phyloP scores from a whole-genome alignment of 2,888 invertebrate species.

The Diaprepes abbreviatus region DNA sequence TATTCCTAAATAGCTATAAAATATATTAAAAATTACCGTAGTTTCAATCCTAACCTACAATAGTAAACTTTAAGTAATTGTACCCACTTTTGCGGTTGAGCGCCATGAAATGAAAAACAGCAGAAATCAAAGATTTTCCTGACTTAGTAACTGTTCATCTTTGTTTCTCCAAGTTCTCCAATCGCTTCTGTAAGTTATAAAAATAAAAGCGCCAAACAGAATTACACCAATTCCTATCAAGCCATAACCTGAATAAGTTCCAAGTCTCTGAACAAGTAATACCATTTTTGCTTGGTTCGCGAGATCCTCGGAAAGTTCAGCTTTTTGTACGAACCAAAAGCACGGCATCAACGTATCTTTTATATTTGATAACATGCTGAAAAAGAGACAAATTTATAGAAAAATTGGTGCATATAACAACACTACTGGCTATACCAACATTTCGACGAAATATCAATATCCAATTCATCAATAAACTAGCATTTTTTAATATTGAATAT shows the following conservation, averaged over 20 bases:
- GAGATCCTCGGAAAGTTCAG: slow-evolving; percentile 72
- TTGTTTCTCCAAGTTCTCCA: slow-evolving; percentile 62
- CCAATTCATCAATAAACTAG: too few species aligned
- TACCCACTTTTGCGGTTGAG: neutral
- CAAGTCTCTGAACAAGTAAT: slow-evolving; percentile 70
- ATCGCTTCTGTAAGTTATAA: slow-evolving; percentile 60
- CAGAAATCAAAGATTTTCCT: slow-evolving; percentile 52
- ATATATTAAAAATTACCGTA: neutral
- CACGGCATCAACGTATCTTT: slow-evolving; percentile 77
- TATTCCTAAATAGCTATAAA: too few species aligned
- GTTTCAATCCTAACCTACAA: neutral
- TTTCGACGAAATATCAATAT: too few species aligned
- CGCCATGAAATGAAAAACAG: slow-evolving; percentile 35
- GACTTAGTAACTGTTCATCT: slow-evolving; percentile 61
- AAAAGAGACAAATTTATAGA: slow-evolving; percentile 57
- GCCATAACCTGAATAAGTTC: slow-evolving; percentile 71
- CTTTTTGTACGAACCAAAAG: slow-evolving; percentile 83
- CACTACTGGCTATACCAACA: too few species aligned
- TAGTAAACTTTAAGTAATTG: neutral
- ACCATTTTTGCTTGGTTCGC: slow-evolving; percentile 71
- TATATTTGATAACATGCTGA: slow-evolving; percentile 72
- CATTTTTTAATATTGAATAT: too few species aligned
- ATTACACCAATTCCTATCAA: slow-evolving; percentile 68
- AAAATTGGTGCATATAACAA: too few species aligned
- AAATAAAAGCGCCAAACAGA: slow-evolving; percentile 63